phyloP scores from a whole-genome alignment of 2,888 invertebrate species.

The Polia nebulosa region DNA sequence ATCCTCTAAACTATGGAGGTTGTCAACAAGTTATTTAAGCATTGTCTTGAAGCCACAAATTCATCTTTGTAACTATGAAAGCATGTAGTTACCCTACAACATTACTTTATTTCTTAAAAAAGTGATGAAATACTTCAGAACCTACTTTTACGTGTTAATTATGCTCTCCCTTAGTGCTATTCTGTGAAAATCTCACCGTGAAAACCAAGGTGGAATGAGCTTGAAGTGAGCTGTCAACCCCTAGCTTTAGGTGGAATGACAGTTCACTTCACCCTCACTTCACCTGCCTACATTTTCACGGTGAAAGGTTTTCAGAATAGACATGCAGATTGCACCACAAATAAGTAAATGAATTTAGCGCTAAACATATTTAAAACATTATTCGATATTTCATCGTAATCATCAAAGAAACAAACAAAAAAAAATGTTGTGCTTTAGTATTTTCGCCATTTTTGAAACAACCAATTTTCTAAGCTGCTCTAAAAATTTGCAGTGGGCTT shows the following conservation, averaged over 20 bases:
- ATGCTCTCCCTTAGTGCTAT: too few species aligned
- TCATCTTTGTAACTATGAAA: constrained; percentile 46
- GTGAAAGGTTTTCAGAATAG: background rate
- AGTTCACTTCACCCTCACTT: background rate
- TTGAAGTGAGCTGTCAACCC: background rate
- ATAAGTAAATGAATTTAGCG: background rate
- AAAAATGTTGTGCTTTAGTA: background rate
- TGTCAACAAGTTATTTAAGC: background rate
- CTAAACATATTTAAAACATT: background rate
- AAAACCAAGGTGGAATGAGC: background rate
- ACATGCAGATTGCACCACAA: background rate
- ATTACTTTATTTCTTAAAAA: background rate
- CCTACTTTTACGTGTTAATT: too few species aligned
- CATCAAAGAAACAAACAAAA: background rate
- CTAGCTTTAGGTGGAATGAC: background rate
- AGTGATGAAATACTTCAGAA: background rate
- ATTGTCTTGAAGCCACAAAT: background rate
- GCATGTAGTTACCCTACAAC: constrained; percentile 8
- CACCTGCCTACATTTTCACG: background rate
- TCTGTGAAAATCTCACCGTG: background rate
- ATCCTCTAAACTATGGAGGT: background rate
- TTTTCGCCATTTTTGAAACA: too few species aligned
- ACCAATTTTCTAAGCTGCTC: too few species aligned
- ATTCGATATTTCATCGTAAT: background rate
- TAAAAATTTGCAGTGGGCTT: too few species aligned